A percentile compares a stretch with the other conserved stretches of the same genome.
phyloP scores from a whole-genome alignment of 2,797 vertebrate genomes.

The Syndactyla subalaris region DNA sequence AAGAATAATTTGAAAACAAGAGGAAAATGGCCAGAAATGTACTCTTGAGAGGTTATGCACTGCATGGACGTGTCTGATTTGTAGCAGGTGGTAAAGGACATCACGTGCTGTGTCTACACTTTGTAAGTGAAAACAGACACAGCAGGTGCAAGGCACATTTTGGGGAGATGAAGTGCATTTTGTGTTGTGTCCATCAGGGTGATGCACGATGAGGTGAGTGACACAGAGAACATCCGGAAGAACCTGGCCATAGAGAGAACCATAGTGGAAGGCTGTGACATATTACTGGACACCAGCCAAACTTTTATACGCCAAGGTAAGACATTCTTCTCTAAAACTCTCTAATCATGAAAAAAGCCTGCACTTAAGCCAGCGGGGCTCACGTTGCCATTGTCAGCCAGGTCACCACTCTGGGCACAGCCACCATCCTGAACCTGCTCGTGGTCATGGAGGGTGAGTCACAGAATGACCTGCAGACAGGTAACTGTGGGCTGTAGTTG shows the following conservation, averaged over 20 bases:
- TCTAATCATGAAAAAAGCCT: not conserved
- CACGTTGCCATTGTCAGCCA: not conserved
- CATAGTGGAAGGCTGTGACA: slow-evolving; percentile 98
- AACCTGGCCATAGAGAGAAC: slow-evolving; percentile 98
- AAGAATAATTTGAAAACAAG: not conserved
- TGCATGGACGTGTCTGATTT: too few species aligned
- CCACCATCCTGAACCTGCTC: not conserved
- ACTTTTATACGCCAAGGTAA: slow-evolving; percentile 98
- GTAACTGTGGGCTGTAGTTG: not conserved
- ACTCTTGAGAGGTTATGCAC: not conserved
- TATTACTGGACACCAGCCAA: slow-evolving; percentile 96
- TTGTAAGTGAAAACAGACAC: not conserved
- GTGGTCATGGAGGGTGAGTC: not conserved
- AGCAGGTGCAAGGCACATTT: not conserved
- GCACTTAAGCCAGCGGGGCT: not conserved
- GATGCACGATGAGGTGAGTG: slow-evolving; percentile 99
- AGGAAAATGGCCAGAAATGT: not conserved
- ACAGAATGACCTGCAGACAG: not conserved
- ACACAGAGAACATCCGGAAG: slow-evolving; percentile 98
- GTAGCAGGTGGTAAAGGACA: too few species aligned
- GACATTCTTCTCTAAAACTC: not conserved
- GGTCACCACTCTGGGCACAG: not conserved
- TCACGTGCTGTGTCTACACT: not conserved
- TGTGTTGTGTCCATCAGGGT: slow-evolving; percentile 79
- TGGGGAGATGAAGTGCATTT: not conserved